phyloP scores from a whole-genome alignment of 1,140 invertebrate species.

The Apolygus lucorum region DNA sequence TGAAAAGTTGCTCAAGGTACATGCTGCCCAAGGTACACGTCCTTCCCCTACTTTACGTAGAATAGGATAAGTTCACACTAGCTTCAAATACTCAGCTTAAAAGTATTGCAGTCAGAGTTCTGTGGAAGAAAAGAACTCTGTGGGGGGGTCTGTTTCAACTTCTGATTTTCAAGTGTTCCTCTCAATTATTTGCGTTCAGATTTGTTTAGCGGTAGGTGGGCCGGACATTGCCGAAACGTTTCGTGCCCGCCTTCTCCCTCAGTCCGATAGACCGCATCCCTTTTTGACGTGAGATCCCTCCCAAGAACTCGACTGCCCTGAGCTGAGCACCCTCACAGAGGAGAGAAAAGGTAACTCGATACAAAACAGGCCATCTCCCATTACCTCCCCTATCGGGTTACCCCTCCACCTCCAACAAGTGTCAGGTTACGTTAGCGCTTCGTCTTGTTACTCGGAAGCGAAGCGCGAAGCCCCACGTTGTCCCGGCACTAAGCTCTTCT shows the following conservation, averaged over 20 bases:
- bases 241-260: background rate
- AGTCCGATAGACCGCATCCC: background rate
- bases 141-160: too few relatives aligned
- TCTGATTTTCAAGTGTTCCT: too few relatives aligned
- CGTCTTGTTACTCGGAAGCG: conserved; percentile 11
- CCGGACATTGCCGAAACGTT: too few relatives aligned
- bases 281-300: background rate
- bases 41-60: too few relatives aligned
- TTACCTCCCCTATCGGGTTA: conserved; percentile 14
- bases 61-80: too few relatives aligned
- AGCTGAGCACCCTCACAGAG: background rate
- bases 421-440: conserved; percentile 8
- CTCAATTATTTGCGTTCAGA: too few relatives aligned
- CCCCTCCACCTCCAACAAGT: conserved; percentile 4
- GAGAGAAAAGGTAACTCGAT: conserved; percentile 9
- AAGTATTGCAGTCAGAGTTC: too few relatives aligned
- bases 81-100: too few relatives aligned
- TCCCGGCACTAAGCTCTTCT: background rate
- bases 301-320: background rate
- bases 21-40: too few relatives aligned
- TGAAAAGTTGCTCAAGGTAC: too few relatives aligned
- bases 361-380: conserved; percentile 5
- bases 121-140: too few relatives aligned
- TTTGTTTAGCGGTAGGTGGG: too few relatives aligned
- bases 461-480: conserved; percentile 7